Evolutionary conservation across 64 coral and sea anemone species (phyloP).

Genomic region (Stichodactyla helianthus): DNA sequence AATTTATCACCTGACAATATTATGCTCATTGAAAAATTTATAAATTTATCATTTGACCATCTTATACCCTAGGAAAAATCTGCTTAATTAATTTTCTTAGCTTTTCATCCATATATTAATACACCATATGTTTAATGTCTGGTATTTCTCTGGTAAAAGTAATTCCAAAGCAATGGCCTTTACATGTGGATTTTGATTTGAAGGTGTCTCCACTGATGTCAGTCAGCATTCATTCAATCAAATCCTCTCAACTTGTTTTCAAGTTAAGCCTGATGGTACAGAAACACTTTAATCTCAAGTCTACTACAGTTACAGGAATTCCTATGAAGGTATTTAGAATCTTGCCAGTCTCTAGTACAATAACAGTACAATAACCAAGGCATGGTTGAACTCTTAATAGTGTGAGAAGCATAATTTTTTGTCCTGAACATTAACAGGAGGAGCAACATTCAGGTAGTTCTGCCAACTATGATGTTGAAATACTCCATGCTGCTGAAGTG

Average conservation of each 20-base stretch:
- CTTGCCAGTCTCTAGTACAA: neutral
- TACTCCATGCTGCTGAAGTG: constrained; percentile 85
- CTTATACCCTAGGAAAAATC: no score
- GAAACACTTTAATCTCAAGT: constrained; percentile 91
- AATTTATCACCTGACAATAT: no score
- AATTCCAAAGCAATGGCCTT: no score
- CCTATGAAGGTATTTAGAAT: constrained; percentile 79
- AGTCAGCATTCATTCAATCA: constrained; percentile 51
- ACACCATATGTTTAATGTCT: no score
- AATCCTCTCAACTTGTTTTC: constrained; percentile 66
- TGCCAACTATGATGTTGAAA: constrained; percentile 98
- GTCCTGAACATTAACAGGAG: constrained; percentile 49
- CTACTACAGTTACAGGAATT: constrained; percentile 92
- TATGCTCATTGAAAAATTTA: no score
- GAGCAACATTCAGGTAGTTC: constrained; percentile 97
- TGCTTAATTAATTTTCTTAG: no score
- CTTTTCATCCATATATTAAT: no score
- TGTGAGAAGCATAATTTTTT: neutral
- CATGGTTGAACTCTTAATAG: no score
- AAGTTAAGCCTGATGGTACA: constrained; percentile 68
- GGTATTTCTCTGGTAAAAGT: no score
- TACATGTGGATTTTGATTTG: neutral
- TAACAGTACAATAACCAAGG: no score
- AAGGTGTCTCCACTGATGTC: constrained; percentile 43
- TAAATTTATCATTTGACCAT: no score